Base-by-base conservation (phyloP, 1,140 invertebrate species). In the Chelonus insularis region DNA sequence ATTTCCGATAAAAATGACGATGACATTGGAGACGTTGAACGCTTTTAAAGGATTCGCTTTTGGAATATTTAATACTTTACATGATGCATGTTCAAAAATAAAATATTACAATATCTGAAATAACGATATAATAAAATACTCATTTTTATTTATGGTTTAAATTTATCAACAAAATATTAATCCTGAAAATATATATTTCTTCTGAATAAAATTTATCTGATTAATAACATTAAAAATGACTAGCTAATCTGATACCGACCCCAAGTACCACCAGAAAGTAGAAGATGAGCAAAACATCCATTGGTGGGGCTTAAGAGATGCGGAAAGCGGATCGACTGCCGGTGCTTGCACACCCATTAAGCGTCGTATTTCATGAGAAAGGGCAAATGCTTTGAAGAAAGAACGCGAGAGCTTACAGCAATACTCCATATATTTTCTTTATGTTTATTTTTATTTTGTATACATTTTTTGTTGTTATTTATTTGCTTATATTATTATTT, bases 1-100 rank as follows among this genome's bases (percentile, higher is more conserved):
- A 72, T 75, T 72, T 64, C 61, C 65, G 68, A 68, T 68, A 66
- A 68, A 48, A 71, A 71, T 67, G 62, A 64, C 66, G 70, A 68
- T 69, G 68, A 63, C 55, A 73, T 48, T 25, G 54, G 54, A 57
- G 39, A 23, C 34, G 43, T 50, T 18, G 21, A 29, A 34, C 16
- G 43, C 43, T 34, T 58, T 48, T 48, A 58, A 48, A 45, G 43
- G 29, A 58, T 48, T 58, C 43, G 43, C 45, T 34, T 18, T 11
- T 48, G 56, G 56, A 58, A 58, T 58, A 34, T 58, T 58, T 58
- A 58, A 58, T 58, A 48, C 34, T 34, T 29, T 29, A 25, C 9
- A 14, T 21, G 23, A 14, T 57, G 18, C 16, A 25, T 29, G n/a
- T 21, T 29, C 25, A 29, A 29, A 29, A 7, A 7, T 29, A 29